Conservation (phyloP, 2,797 vertebrate species). For the Sphenodon punctatus region DNA sequence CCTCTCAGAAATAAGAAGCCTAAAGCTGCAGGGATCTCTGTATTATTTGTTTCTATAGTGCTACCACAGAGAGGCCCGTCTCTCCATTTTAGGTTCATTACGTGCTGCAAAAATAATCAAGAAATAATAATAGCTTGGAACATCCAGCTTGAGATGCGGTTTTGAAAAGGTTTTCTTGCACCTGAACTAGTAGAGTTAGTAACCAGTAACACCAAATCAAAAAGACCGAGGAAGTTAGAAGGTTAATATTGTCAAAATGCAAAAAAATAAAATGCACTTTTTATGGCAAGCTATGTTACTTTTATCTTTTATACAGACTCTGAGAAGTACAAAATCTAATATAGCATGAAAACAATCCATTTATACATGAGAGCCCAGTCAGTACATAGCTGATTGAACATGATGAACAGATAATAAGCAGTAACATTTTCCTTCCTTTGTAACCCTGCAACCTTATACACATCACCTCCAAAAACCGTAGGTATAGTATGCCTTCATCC, state of each 20-base stretch:
- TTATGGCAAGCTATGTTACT: constrained; percentile 7
- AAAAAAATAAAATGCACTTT: constrained; percentile 28
- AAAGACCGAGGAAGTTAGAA: constrained; percentile 8
- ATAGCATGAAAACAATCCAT: constrained; percentile 54
- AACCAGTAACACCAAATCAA: constrained; percentile 11
- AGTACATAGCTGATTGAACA: constrained; percentile 20
- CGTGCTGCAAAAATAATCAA: not conserved
- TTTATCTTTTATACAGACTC: constrained; percentile 31
- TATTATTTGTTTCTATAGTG: not conserved
- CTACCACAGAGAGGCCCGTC: not conserved
- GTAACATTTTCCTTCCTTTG: constrained; percentile 25
- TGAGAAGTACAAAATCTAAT: constrained; percentile 50
- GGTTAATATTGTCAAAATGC: not conserved
- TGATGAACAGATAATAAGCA: constrained; percentile 17
- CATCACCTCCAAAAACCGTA: constrained; percentile 23
- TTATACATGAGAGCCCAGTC: constrained; percentile 36
- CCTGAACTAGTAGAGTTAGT: not conserved
- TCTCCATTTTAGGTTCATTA: not conserved
- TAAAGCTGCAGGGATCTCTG: not conserved
- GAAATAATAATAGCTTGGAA: constrained; percentile 24
- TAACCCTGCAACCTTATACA: constrained; percentile 13
- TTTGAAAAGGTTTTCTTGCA: constrained; percentile 26
- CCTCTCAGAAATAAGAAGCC: not conserved
- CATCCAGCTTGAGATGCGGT: not conserved
- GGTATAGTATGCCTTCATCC: not conserved